Percentiles rank a stretch among this genome's conserved stretches.
Conservation (phyloP, 2,113 vertebrate genomes). For the Phalacrocorax brasilianus region DNA sequence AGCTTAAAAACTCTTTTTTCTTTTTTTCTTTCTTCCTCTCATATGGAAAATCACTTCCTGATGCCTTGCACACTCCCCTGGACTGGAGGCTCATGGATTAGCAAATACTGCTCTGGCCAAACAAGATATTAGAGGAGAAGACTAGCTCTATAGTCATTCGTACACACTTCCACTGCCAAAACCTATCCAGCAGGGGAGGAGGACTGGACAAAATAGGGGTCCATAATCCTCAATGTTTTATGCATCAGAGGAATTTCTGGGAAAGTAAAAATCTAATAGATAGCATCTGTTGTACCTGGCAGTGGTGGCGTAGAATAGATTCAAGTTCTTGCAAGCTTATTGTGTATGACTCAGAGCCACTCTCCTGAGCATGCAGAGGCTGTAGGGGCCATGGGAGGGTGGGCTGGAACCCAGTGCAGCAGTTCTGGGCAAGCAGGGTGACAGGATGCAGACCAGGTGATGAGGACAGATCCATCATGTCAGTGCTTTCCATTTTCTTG, state of each 20-base stretch:
- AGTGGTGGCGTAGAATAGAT: neutral
- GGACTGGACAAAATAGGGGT: neutral
- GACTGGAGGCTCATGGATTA: neutral
- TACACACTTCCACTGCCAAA: neutral
- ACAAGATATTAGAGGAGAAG: neutral
- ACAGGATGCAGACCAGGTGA: neutral
- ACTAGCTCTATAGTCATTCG: neutral
- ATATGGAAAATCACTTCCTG: slow-evolving; percentile 35
- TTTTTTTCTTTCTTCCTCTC: neutral
- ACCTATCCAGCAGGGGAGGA: neutral
- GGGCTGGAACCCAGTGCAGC: neutral
- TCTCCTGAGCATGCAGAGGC: neutral
- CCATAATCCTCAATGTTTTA: neutral
- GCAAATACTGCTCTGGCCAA: neutral
- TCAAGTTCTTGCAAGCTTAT: neutral
- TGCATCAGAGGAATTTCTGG: neutral
- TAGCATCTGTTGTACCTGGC: slow-evolving; percentile 29
- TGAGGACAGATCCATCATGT: neutral
- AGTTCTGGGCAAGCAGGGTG: neutral
- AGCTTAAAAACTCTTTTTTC: neutral
- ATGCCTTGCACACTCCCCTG: neutral
- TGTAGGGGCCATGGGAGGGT: neutral
- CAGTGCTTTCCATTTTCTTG: neutral
- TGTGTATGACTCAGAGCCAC: neutral
- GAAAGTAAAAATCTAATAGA: slow-evolving; percentile 3